Evolutionary conservation across 64 coral and sea anemone genomes (phyloP).

Genomic region (Montipora capricornis): DNA sequence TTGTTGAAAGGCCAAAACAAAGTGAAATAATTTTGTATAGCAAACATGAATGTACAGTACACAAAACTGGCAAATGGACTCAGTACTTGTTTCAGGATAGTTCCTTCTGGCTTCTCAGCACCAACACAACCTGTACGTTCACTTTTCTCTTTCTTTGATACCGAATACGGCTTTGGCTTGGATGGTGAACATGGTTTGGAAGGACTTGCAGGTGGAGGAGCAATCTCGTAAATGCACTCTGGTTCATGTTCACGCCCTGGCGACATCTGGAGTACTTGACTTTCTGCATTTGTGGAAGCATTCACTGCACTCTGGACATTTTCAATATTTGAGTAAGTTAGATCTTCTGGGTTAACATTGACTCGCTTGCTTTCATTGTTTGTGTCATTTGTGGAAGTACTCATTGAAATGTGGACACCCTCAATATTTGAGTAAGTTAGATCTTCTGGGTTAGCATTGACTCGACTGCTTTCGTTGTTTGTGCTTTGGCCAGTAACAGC

Average conservation of each 20-base stretch:
- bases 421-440: constrained; percentile 6
- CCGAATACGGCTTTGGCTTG: background rate
- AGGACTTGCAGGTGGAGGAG: background rate
- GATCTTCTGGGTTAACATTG: background rate
- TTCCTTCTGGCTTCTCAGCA: no score
- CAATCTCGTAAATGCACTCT: background rate
- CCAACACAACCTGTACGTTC: background rate
- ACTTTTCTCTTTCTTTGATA: background rate
- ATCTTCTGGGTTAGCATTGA: background rate
- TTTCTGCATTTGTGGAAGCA: background rate
- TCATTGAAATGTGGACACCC: background rate
- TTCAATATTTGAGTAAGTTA: constrained; percentile 10
- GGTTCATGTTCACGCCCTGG: background rate
- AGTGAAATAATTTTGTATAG: no score
- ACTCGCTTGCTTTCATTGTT: background rate
- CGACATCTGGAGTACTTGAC: background rate
- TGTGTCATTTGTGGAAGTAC: no score
- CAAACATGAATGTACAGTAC: no score
- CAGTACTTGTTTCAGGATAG: background rate
- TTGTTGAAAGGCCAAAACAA: no score
- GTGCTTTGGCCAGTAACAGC: background rate
- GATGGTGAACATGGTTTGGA: background rate
- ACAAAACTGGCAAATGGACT: no score
- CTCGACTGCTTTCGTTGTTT: background rate
- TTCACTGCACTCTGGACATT: no score